phyloP scores from a whole-genome alignment of 1,140 invertebrate genomes.

The Samia ricini region DNA sequence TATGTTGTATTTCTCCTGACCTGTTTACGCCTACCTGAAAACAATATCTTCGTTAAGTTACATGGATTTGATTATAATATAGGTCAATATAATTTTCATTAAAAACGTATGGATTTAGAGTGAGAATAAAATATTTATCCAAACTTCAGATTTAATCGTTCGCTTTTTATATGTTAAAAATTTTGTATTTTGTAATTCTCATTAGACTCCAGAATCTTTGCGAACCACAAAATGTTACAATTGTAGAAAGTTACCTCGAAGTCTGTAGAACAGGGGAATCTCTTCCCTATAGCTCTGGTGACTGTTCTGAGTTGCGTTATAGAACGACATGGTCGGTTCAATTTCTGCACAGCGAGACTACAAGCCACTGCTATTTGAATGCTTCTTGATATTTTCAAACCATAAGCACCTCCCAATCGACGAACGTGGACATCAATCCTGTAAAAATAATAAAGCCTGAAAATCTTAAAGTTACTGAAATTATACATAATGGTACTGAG shows the following conservation, averaged over 20 bases:
- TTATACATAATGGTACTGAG: too few species aligned
- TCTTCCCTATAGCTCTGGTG: constrained; percentile 82
- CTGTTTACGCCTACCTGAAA: constrained; percentile 77
- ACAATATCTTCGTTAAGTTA: neutral
- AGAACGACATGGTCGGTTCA: constrained; percentile 48
- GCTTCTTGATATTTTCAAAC: constrained; percentile 42
- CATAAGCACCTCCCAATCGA: constrained; percentile 49
- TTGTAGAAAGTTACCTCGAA: constrained; percentile 79
- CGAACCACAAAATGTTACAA: neutral
- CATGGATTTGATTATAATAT: too few species aligned
- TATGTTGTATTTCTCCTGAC: constrained; percentile 79
- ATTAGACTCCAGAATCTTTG: neutral
- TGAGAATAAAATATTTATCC: too few species aligned
- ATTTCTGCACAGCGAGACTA: constrained; percentile 28
- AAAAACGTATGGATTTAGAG: too few species aligned
- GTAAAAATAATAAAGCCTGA: neutral
- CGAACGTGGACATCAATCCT: constrained; percentile 78
- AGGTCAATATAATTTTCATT: too few species aligned
- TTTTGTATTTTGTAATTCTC: neutral
- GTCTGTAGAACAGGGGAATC: constrained; percentile 75
- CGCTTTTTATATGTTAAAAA: too few species aligned
- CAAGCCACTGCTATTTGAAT: constrained; percentile 38
- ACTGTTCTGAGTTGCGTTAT: constrained; percentile 80
- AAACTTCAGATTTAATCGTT: too few species aligned
- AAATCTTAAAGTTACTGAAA: too few species aligned